Conservation (phyloP, 2,888 invertebrate genomes). For the Portevinia maculata region DNA sequence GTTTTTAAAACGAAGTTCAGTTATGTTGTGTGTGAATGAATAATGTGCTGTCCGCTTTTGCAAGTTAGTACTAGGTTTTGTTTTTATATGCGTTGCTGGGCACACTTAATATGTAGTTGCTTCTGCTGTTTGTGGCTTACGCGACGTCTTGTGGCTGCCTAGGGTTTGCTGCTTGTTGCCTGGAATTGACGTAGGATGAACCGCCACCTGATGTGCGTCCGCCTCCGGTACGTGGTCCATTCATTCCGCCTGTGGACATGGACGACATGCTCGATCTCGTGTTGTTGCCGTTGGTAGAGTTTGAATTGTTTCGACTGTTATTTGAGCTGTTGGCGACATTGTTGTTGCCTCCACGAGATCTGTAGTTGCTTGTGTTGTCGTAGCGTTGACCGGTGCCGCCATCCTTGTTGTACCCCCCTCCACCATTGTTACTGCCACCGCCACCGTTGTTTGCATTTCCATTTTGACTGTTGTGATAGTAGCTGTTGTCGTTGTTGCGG, state of each 20-base stretch:
- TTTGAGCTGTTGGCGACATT: conserved; percentile 65
- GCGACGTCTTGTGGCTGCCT: conserved; percentile 69
- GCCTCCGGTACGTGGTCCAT: conserved; percentile 64
- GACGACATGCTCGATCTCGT: conserved; percentile 77
- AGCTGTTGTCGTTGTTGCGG: conserved; percentile 80
- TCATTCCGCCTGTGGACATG: conserved; percentile 75
- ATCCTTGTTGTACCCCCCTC: background rate
- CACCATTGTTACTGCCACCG: conserved; percentile 76
- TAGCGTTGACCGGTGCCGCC: conserved; percentile 4
- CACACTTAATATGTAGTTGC: conserved; percentile 50
- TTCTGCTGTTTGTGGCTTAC: conserved; percentile 62
- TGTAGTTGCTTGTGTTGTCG: background rate
- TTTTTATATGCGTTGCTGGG: conserved; percentile 35
- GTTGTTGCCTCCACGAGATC: conserved; percentile 74
- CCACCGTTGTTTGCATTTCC: conserved; percentile 75
- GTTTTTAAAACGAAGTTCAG: conserved; percentile 70
- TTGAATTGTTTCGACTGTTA: conserved; percentile 65
- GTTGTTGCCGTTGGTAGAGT: conserved; percentile 73
- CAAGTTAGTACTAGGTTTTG: conserved; percentile 62
- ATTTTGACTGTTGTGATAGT: conserved; percentile 76
- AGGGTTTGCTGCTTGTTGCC: conserved; percentile 76
- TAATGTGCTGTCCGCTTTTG: conserved; percentile 65
- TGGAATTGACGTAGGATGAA: conserved; percentile 78
- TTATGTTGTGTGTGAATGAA: conserved; percentile 71
- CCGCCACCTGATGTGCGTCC: conserved; percentile 61